Conservation (phyloP, 2,797 vertebrate species). For the Sarcoramphus papa region DNA sequence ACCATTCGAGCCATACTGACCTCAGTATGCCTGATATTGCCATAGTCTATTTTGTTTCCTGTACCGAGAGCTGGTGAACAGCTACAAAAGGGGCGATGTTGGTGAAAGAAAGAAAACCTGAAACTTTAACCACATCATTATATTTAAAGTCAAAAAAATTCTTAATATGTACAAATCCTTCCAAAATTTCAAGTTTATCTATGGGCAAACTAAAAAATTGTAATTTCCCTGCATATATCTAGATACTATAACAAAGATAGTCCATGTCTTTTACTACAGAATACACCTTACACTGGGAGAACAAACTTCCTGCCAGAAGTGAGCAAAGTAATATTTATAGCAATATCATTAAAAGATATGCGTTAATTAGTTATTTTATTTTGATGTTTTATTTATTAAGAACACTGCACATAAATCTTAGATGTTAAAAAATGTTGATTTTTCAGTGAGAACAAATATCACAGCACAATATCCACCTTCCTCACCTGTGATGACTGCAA, state of each 20-base stretch:
- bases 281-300: not conserved
- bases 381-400: not conserved
- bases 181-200: not conserved
- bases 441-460: not conserved
- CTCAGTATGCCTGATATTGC: not conserved
- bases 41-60: not conserved
- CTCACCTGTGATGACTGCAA: not conserved
- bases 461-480: not conserved
- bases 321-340: not conserved
- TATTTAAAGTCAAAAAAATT: not conserved
- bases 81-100: not conserved
- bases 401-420: not conserved
- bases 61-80: not conserved
- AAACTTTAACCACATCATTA: not conserved
- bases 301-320: not conserved
- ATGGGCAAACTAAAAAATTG: not conserved
- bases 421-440: not conserved
- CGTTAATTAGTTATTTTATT: not conserved
- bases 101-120: not conserved
- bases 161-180: not conserved
- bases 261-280: not conserved
- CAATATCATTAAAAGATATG: not conserved
- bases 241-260: not conserved
- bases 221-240: not conserved
- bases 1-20: not conserved